Base-by-base conservation (phyloP, 1,140 invertebrate species). In the Drosophila auraria region DNA sequence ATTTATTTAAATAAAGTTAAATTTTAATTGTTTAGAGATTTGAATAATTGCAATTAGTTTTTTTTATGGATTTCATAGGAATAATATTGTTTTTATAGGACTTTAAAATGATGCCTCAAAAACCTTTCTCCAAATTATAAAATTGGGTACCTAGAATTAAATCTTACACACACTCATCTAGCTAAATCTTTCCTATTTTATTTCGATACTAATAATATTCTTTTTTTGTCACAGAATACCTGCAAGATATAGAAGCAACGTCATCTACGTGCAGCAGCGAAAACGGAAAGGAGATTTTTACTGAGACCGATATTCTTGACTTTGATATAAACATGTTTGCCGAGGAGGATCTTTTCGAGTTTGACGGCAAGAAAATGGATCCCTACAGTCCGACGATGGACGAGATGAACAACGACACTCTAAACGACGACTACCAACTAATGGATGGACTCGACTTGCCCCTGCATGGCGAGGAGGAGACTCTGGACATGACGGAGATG, bases 301-400 rank as follows among this genome's bases (percentile, higher is more conserved):
- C 72, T 59, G 76, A 82, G 74, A 91, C 86, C 75, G 83, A 90
- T 76, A 89, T 80, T 78, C 87, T 91, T 91, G 84, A 92, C 79
- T 90, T 92, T 78, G 84, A 90, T 69, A 83, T 87, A 83, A 90
- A 90, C 82, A 70, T 92, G 87, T 78, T 92, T 89, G 80, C 82
- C 78, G 79, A 81, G 64, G 79, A 81, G 70, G 82, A 83, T 91
- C 62, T 44, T 51, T 79, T 82, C 72, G 84, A 79, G 63, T 65
- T 75, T 63, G 83, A 72, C 63, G 70, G 57, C 57, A 83, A 91
- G 81, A 72, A 84, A 69, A 83, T 78, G 78, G 73, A 82, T 74
- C 72, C 62, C 71, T 73, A 66, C 69, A 84, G 60, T 73, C 64
- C 62, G 66, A 59, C 56, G 25, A 73, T 63, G 62, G 79, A 78